These are phyloP conservation scores for Cenopis cana DNA, from an alignment of 2,888 invertebrate species.

Conservation along the genomic window DNA sequence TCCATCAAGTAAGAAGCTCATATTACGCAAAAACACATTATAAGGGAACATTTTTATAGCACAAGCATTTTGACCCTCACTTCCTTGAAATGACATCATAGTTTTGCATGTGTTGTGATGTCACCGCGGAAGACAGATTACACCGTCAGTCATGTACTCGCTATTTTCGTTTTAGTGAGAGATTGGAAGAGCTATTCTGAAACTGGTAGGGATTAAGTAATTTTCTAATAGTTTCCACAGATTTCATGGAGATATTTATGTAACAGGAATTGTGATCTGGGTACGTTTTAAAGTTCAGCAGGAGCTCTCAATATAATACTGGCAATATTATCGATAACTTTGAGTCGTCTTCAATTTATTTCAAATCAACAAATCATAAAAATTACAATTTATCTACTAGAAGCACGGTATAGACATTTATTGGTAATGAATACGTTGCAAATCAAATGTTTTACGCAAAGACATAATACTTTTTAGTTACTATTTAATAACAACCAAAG, in stretches of 20 bases:
- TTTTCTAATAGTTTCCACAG: background rate
- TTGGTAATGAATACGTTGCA: no score
- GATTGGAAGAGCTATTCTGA: background rate
- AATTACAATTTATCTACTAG: no score
- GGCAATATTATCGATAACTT: background rate
- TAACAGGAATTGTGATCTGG: background rate
- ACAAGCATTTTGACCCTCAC: background rate
- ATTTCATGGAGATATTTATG: background rate
- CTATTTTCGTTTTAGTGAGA: slow-evolving; percentile 15
- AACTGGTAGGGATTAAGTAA: background rate
- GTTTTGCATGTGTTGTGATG: slow-evolving; percentile 35
- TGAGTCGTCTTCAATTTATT: background rate
- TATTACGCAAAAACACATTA: slow-evolving; percentile 6
- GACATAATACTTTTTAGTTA: no score
- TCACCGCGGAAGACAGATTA: slow-evolving; percentile 30
- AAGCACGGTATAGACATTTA: no score
- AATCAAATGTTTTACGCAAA: background rate
- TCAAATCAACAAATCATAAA: no score
- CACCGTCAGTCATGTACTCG: slow-evolving; percentile 8
- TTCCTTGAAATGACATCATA: slow-evolving; percentile 21
- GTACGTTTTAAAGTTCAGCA: no score
- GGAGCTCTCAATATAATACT: no score
- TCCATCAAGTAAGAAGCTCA: slow-evolving; percentile 2
- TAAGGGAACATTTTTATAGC: background rate
- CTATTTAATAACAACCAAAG: background rate